Evolutionary conservation across 2,797 vertebrate genomes (phyloP).

Genomic region (Acrocephalus scirpaceus): DNA sequence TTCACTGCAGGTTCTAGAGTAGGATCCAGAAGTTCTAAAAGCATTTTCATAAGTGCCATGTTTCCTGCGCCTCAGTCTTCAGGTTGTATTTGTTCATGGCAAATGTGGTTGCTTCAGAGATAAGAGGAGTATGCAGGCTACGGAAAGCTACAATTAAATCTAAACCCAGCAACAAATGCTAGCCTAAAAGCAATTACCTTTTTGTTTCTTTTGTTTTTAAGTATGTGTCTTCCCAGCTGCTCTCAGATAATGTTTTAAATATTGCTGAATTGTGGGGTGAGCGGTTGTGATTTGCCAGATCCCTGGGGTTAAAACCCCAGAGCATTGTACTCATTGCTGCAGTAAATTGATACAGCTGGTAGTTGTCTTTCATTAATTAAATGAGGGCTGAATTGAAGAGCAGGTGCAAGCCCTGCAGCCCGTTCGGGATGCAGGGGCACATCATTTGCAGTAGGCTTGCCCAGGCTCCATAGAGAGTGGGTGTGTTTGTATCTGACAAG

Average conservation of each 20-base stretch:
- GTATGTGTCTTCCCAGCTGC: neutral
- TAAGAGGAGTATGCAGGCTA: neutral
- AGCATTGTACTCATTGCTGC: neutral
- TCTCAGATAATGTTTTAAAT: slow-evolving; percentile 15
- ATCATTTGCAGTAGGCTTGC: neutral
- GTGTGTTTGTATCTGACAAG: neutral
- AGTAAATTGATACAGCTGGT: slow-evolving; percentile 32
- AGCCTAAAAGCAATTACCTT: neutral
- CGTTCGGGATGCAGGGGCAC: neutral
- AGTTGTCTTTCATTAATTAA: slow-evolving; percentile 38
- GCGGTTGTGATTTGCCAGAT: neutral
- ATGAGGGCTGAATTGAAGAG: neutral
- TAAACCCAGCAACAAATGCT: neutral
- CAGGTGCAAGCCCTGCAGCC: neutral
- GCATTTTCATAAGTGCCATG: neutral
- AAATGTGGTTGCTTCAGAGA: neutral
- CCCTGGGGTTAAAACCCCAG: slow-evolving; percentile 11
- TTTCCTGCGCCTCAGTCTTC: neutral
- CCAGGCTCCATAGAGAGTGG: neutral
- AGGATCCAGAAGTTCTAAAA: neutral
- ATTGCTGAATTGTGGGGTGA: slow-evolving; percentile 5
- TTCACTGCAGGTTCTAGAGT: neutral
- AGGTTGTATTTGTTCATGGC: neutral
- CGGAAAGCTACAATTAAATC: neutral
- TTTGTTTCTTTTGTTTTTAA: neutral